Evolutionary conservation across 2,888 invertebrate species (phyloP), one percentile per base, ranked within the genome.

Genomic region (Rambutsinella grinnellia): DNA sequence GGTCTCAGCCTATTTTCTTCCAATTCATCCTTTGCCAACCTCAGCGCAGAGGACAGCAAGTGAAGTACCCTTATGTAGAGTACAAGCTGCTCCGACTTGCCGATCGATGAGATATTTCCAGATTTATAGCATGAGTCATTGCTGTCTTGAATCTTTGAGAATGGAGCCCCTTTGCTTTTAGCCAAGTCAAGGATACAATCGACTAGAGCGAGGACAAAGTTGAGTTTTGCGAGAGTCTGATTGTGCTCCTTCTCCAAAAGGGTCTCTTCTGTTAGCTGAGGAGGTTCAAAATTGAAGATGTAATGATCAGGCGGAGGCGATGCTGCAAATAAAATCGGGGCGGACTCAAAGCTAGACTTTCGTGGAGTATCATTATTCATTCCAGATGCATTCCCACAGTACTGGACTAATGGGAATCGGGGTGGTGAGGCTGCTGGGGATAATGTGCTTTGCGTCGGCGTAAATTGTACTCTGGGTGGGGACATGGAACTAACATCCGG

Each of bases 201-300:
- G 81, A 96, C 96, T 81, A 99, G 89, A 79, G 97, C 96, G 85
- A 97, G 89, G 80, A 99, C 97, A 88, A 99, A 99, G 89, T 97
- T 96, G 84, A 99, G 89, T 88, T 99, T 99, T 21, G 97, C 96
- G 87, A 99, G 90, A 56, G 96, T 97, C 87, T 97, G 96, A 89
- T 96, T 97, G 89, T 98, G 97, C 88, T 96, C 96, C 86, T 94
- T 93, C 92, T 94, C 88, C 0, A 87, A 86, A 63, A 84, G 71
- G 76, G 80, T 83, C 68, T 84, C 84, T 49, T 84, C 84, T 1
- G 84, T 84, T 8, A 84, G 76, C 67, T 83, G 81, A 44, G 84
- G 84, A 13, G 84, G 84, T 69, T 84, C 84, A 67, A 84, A 84
- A 62, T 84, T 84, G 60, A 84, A 83, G 46, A 83, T 82, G 63